Evolutionary conservation across 2,113 vertebrate genomes (phyloP).

Genomic region (Chaetorhynchus papuensis): DNA sequence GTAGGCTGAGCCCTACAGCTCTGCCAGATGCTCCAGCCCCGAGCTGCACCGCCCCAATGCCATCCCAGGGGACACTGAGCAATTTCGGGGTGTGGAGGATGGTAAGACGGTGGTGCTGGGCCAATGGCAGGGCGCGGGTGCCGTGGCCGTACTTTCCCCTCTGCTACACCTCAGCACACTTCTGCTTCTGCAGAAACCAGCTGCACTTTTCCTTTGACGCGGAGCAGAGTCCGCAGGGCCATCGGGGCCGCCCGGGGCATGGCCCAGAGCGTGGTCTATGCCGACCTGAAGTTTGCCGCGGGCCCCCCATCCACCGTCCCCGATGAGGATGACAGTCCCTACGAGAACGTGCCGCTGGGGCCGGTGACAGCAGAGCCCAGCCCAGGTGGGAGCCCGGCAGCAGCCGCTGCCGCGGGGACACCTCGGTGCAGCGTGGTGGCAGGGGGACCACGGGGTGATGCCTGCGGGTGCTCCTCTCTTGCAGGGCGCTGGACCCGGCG

Average conservation of each 20-base stretch:
- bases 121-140: not conserved
- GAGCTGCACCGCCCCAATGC: accelerated
- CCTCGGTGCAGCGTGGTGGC: accelerated
- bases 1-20: not conserved
- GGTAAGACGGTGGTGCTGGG: accelerated
- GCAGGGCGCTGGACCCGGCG: not conserved
- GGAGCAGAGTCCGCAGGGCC: accelerated
- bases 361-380: not conserved
- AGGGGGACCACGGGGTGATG: accelerated
- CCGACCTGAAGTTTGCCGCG: not conserved
- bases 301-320: not conserved
- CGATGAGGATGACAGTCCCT: not conserved
- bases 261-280: not conserved
- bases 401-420: accelerated
- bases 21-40: accelerated
- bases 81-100: not conserved
- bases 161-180: not conserved
- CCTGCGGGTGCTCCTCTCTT: not conserved
- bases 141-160: not conserved
- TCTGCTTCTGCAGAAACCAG: not conserved
- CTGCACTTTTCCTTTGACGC: not conserved
- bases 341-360: not conserved
- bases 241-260: not conserved
- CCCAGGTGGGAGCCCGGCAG: not conserved
- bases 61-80: not conserved